Percentiles rank a stretch among this genome's conserved stretches.
Conservation (phyloP, 2,113 vertebrate genomes). For the Lipophrys pholis region DNA sequence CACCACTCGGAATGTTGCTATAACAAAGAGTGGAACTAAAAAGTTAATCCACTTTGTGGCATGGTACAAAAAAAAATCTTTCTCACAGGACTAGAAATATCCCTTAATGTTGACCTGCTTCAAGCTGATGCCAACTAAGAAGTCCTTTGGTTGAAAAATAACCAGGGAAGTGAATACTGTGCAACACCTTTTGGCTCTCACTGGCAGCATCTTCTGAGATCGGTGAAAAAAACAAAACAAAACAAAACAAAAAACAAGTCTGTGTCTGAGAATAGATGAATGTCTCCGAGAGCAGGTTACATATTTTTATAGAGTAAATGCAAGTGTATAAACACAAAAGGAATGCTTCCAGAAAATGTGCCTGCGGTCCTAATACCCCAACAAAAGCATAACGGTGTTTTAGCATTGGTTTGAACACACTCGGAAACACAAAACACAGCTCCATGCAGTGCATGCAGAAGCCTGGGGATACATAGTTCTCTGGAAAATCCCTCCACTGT, state of each 20-base stretch:
- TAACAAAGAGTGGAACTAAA: neutral
- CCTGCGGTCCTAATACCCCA: neutral
- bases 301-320: neutral
- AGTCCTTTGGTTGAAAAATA: neutral
- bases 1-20: neutral
- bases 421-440: neutral
- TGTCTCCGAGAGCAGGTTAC: neutral
- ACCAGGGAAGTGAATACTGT: neutral
- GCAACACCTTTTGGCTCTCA: conserved; percentile 8
- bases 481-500: conserved; percentile 27
- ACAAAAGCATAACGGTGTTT: neutral
- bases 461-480: conserved; percentile 3
- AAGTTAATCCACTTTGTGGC: neutral
- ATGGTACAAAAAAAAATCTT: neutral
- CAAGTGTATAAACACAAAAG: neutral
- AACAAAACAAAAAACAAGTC: too few species aligned
- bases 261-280: neutral
- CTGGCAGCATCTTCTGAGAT: neutral
- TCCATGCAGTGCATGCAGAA: neutral
- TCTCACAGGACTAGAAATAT: neutral
- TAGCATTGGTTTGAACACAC: neutral
- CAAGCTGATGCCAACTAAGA: neutral
- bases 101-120: neutral
- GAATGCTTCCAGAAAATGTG: neutral
- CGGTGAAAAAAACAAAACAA: neutral